Evolutionary conservation across 2,797 vertebrate species (phyloP).

Genomic region (Steatocranus sp.): DNA sequence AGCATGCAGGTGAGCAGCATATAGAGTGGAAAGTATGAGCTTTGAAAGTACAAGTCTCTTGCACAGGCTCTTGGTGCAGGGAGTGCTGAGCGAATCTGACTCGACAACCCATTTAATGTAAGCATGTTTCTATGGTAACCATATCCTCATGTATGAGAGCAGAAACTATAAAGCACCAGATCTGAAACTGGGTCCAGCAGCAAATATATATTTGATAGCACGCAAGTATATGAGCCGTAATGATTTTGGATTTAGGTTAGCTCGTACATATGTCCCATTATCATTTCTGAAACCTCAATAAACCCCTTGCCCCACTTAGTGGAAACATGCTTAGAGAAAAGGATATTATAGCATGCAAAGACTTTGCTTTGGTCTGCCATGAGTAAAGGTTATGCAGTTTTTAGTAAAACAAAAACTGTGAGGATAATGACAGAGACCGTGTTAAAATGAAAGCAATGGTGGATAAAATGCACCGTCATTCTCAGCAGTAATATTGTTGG

Average conservation of each 20-base stretch:
- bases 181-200: constrained; percentile 21
- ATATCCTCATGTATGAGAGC: constrained; percentile 25
- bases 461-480: neutral
- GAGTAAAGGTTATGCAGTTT: neutral
- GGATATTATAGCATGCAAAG: neutral
- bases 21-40: neutral
- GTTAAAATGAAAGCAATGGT: neutral
- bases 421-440: neutral
- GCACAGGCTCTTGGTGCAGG: neutral
- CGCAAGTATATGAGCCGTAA: neutral
- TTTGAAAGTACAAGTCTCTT: neutral
- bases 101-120: constrained; percentile 50
- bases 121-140: constrained; percentile 69
- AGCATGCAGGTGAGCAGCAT: neutral
- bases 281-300: neutral
- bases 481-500: neutral
- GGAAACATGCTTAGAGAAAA: neutral
- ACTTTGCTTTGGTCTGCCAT: neutral
- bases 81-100: constrained; percentile 8
- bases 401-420: neutral
- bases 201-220: neutral
- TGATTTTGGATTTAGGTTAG: neutral
- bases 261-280: neutral
- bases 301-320: neutral
- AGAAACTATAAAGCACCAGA: constrained; percentile 9